Evolutionary conservation across 2,888 invertebrate species (phyloP).

Genomic region (Rambutsinella grinnellia): DNA sequence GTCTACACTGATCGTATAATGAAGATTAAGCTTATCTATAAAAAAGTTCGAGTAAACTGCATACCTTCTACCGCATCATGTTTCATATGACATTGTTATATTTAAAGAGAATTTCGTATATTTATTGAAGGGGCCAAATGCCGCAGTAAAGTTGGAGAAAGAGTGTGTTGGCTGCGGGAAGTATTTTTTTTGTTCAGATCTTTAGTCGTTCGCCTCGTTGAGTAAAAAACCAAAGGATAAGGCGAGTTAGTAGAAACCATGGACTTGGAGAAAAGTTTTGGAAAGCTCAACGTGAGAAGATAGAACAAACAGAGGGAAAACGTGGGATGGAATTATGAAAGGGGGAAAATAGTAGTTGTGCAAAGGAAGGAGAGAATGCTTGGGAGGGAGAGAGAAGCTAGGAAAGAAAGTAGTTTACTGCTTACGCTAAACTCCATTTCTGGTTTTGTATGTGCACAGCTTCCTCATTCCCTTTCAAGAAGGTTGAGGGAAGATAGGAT

Average conservation of each 20-base stretch:
- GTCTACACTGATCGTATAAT: no score
- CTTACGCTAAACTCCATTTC: no score
- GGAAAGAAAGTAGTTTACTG: neutral
- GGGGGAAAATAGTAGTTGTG: neutral
- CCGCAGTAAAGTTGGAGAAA: slow-evolving; percentile 31
- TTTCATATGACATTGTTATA: neutral
- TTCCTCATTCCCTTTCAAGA: neutral
- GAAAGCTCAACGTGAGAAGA: neutral
- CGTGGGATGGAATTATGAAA: neutral
- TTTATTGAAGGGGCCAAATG: slow-evolving; percentile 25
- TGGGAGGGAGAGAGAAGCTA: neutral
- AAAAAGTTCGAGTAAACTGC: no score
- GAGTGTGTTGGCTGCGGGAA: neutral
- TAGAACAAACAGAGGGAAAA: neutral
- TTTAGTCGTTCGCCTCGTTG: neutral
- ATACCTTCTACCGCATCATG: neutral
- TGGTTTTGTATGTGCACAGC: neutral
- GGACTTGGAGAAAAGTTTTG: neutral
- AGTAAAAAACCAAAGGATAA: neutral
- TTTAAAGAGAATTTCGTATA: slow-evolving; percentile 2
- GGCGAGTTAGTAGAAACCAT: neutral
- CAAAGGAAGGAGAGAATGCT: neutral
- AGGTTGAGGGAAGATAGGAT: slow-evolving; percentile 18
- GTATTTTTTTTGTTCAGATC: neutral
- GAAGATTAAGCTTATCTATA: no score